Evolutionary conservation across 2,797 vertebrate species (phyloP).

Genomic region (Pachyuromys duprasi): DNA sequence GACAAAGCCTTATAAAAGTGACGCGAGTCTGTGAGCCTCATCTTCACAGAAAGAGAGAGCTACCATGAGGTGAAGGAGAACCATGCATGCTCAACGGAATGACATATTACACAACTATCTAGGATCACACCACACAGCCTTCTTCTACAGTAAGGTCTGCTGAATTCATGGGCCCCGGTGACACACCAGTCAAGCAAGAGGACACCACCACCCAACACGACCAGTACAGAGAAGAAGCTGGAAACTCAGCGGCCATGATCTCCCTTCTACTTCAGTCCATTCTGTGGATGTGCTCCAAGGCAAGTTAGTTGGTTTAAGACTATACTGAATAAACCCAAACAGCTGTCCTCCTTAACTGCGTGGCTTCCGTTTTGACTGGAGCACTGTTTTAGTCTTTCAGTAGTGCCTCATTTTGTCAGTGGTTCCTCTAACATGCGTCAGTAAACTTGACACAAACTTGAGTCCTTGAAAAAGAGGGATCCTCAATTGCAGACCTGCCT

Average conservation of each 20-base stretch:
- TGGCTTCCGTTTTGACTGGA: not conserved
- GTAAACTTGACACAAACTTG: not conserved
- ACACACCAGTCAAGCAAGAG: not conserved
- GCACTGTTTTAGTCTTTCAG: not conserved
- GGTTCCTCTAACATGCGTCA: not conserved
- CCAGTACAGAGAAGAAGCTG: not conserved
- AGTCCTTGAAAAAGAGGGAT: not conserved
- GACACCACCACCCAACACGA: too few relatives aligned
- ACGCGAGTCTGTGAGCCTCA: not conserved
- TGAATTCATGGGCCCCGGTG: not conserved
- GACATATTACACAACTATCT: rapidly evolving
- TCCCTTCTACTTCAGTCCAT: not conserved
- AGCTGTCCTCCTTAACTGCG: not conserved
- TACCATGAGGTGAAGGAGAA: not conserved
- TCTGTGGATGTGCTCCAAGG: too few relatives aligned
- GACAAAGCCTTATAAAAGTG: not conserved
- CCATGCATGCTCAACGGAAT: not conserved
- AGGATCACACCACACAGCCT: not conserved
- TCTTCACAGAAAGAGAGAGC: not conserved
- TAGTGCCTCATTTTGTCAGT: not conserved
- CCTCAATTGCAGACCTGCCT: not conserved
- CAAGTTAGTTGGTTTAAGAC: not conserved
- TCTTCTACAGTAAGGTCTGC: not conserved
- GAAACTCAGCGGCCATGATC: not conserved
- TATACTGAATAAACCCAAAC: not conserved